Evolutionary conservation across 2,888 invertebrate species (phyloP), one percentile per base, ranked within the genome.

Genomic region (Ectropis crepuscularia): DNA sequence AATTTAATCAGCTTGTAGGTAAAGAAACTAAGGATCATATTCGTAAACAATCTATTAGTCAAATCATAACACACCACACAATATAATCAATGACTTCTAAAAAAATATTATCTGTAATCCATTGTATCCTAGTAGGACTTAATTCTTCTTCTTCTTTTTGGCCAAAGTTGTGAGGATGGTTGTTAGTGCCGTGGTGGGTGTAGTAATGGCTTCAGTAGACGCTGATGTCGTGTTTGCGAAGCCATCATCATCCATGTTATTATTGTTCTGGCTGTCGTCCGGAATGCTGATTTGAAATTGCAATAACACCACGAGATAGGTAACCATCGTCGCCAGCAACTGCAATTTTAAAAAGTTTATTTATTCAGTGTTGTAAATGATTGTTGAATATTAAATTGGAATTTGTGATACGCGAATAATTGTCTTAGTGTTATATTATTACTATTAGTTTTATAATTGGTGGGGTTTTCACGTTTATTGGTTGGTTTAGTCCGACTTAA

Each of bases 261-360:
- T 55, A 57, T 70, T 74, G 49, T 43, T 69, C 48, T 79, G 82
- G 38, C 72, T 79, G 2, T 94, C 94, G 65, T 95, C 95, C 0
- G 96, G 96, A 74, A 96, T 95, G 78, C 96, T 96, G 65, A 96
- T 96, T 88, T 96, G 96, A 86, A 96, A 96, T 80, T 96, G 96
- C 46, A 96, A 88, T 62, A 96, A 80, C 38, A 96, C 96, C 12
- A 96, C 96, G 69, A 96, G 83, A 83, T 96, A 96, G 0, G 96
- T 96, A 41, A 96, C 96, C 96, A 96, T 96, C 36, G 96, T 96
- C 6, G 96, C 95, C 67, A 96, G 82, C 8, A 96, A 86, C 94
- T 96, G 86, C 55, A 88, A 91, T 6, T 28, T 28, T 28, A 9
- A 46, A 28, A 28, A 1, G 4, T 28, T 28, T 28, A n/a, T n/a